Evolutionary conservation across 1,140 invertebrate species (phyloP).

Genomic region (Condylostylus longicornis): DNA sequence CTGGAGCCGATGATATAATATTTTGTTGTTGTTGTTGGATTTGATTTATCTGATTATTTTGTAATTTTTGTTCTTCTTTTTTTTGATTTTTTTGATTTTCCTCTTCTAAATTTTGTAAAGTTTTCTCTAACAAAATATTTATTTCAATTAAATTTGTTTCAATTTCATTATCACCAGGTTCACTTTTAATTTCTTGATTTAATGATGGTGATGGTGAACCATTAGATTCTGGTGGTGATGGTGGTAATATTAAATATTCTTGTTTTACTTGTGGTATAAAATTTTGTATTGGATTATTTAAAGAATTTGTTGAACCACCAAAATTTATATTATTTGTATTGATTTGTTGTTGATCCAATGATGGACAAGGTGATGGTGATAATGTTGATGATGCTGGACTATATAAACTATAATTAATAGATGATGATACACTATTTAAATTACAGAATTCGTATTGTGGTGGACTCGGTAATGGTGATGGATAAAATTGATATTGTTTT

Average conservation of each 20-base stretch:
- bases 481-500: conserved; percentile 25
- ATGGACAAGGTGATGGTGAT: conserved; percentile 22
- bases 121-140: conserved; percentile 21
- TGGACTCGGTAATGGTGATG: conserved; percentile 27
- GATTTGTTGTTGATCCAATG: conserved; percentile 14
- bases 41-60: too few relatives aligned
- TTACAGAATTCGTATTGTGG: conserved; percentile 6
- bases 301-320: too few relatives aligned
- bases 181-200: conserved; percentile 20
- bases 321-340: conserved; percentile 16
- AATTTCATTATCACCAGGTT: conserved; percentile 26
- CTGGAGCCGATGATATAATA: conserved; percentile 13
- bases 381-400: conserved; percentile 17
- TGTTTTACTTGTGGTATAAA: conserved; percentile 16
- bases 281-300: neutral
- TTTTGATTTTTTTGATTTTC: conserved; percentile 11
- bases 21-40: conserved; percentile 10
- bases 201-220: conserved; percentile 28
- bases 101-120: conserved; percentile 10
- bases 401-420: conserved; percentile 9
- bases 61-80: conserved; percentile 3
- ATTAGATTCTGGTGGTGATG: conserved; percentile 31
- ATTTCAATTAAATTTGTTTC: conserved; percentile 28
- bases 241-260: conserved; percentile 28
- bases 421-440: neutral